Base-by-base conservation (phyloP, 2,113 vertebrate genomes). In the Thalassarche chlororhynchos region DNA sequence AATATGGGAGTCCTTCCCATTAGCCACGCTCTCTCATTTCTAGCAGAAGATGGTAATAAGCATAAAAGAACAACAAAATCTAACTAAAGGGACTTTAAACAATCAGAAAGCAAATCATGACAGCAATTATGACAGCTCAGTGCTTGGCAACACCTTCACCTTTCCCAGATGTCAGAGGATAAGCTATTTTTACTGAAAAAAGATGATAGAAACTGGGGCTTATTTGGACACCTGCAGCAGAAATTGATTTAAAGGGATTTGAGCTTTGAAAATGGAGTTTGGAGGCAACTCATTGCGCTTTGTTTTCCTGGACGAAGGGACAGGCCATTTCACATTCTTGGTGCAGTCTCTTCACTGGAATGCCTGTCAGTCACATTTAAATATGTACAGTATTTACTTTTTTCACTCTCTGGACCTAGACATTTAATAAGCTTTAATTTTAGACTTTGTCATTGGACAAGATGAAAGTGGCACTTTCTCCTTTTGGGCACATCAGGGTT, bases 91-190 rank as follows among this genome's bases (percentile, higher is more conserved):
- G 84, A 83, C 78, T 93, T 96, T 46, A 81, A 97, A 91, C 72
- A 79, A 92, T 92, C 91, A 90, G 82, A 94, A 97, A 88, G 84
- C 76, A 87, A 94, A 88, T 32, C 62, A 84, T 85, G 79, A 94
- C 93, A 96, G 93, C 44, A 85, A 86, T 89, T 89, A 76, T 87
- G 93, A 96, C 96, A 97, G 93, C 93, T 96, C 87, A 94, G 87
- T 75, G 91, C 90, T 93, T 97, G 96, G 85, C 93, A 96, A 94
- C 94, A 96, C 68, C 80, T 95, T 97, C 96, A 95, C 97, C 95
- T 97, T 93, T 96, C 90, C 87, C 80, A 94, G 84, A 94, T 96
- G 93, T 97, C 93, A 94, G 75, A 96, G 88, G 90, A 87, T 78
- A 88, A 93, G 84, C 71, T 96, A 96, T 97, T 97, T 97, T 97